phyloP scores from a whole-genome alignment of 2,113 vertebrate species.

The Smithornis capensis region DNA sequence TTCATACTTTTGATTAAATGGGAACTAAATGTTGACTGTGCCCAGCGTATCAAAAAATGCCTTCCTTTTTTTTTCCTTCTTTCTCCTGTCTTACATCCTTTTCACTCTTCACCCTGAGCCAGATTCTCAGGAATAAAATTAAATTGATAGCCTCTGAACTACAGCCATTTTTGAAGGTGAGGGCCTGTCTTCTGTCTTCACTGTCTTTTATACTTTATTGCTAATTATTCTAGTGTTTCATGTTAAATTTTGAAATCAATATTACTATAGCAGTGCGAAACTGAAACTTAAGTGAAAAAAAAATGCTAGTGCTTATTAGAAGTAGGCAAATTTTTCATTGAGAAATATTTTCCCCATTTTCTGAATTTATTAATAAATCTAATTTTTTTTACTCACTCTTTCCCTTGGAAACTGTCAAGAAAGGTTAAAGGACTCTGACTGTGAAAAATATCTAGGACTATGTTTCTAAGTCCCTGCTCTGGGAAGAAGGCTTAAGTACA shows the following conservation, averaged over 20 bases:
- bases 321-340: background rate
- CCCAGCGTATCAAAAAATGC: background rate
- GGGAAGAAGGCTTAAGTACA: background rate
- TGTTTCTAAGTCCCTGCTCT: background rate
- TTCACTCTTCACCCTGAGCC: background rate
- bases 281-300: background rate
- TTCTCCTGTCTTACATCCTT: background rate
- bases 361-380: background rate
- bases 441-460: background rate
- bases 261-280: background rate
- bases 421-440: background rate
- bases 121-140: background rate
- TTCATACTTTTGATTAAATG: background rate
- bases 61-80: background rate
- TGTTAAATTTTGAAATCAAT: background rate
- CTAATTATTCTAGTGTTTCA: background rate
- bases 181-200: background rate
- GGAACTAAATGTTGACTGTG: background rate
- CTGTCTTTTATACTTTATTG: background rate
- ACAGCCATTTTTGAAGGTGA: background rate
- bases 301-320: background rate
- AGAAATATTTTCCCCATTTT: background rate
- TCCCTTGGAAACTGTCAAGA: background rate
- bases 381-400: background rate
- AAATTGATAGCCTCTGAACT: background rate